Conservation (phyloP, 64 coral and sea anemone genomes). For the Actinia tenebrosa region DNA sequence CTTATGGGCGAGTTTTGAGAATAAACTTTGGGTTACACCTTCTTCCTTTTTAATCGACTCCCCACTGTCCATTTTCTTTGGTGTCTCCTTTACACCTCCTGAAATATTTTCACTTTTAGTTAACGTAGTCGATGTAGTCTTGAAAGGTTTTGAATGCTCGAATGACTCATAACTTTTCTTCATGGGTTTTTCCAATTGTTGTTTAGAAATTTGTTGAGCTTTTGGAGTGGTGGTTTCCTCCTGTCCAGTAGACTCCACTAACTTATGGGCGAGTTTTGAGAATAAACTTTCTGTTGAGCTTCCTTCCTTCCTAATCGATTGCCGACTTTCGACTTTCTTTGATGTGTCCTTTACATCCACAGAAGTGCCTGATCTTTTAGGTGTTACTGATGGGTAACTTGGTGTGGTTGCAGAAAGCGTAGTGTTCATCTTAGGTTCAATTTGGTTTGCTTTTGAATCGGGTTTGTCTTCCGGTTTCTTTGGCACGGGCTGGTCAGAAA, state of each 20-base stretch:
- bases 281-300: neutral
- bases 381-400: no score
- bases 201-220: neutral
- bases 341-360: neutral
- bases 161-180: neutral
- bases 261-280: neutral
- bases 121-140: neutral
- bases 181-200: neutral
- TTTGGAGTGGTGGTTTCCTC: neutral
- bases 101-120: neutral
- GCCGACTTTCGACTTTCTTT: neutral
- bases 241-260: neutral
- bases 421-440: no score
- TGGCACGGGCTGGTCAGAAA: neutral
- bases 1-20: neutral
- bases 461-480: neutral
- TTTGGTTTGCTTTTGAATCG: neutral
- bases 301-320: neutral
- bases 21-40: neutral
- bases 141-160: neutral
- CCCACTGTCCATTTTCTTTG: neutral
- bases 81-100: neutral
- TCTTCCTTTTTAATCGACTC: neutral
- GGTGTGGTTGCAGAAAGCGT: no score
- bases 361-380: neutral